Evolutionary conservation across 2,113 vertebrate species (phyloP), one percentile per base, ranked within the genome.

Genomic region (Bujurquina vittata): DNA sequence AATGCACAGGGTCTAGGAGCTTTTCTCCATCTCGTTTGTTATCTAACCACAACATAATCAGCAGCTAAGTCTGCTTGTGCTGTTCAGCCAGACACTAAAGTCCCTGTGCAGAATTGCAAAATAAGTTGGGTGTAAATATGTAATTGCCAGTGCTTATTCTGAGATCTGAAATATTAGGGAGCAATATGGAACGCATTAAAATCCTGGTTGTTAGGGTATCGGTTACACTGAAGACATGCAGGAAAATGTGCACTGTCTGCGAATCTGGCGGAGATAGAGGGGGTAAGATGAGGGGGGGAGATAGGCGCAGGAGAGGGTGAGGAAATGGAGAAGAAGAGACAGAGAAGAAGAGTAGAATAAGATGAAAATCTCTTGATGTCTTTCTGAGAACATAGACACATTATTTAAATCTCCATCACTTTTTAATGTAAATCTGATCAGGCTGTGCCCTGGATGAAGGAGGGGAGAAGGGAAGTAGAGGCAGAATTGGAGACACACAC

Each of bases 381-480:
- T 97, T 93, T 96, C 94, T 95, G 94, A 97, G 95, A 97, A 97
- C 97, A 98, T 97, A 97, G 96, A 95, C 91, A 95, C 95, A 96
- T 97, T 97, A 97, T 96, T 98, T 96, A 96, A 97, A 96, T 96
- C 96, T 96, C 94, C 94, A 95, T 96, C 95, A 95, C 96, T 96
- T 97, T 96, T 96, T 96, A 95, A 96, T 97, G 97, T 96, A 98
- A 97, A 98, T 98, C 96, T 95, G 96, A 98, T 97, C 97, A 95
- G 93, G 93, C 94, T 93, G 95, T 93, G 93, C 94, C 92, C 97
- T 96, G 96, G 95, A 84, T 77, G 83, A 63, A 79, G 85, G 69
- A 86, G 95, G 15, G 61, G 91, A 95, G 95, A 96, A 94, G 93
- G 91, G 95, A 96, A 95, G 75, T 40, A 35, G 95, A 96, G 74